Conservation (phyloP, 2,888 invertebrate genomes). For the Bimastos eiseni region DNA sequence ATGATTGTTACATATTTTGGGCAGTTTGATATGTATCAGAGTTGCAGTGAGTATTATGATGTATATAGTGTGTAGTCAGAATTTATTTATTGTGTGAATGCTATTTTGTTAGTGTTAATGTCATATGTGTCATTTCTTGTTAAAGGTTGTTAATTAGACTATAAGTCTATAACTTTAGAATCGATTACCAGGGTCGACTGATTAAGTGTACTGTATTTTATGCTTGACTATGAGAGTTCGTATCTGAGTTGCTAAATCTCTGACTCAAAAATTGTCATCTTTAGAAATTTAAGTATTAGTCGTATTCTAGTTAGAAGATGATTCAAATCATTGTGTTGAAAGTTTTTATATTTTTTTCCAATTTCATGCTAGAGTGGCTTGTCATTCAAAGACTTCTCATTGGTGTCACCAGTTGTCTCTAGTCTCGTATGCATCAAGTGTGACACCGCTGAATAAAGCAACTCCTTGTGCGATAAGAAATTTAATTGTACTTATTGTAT, state of each 20-base stretch:
- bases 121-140: not conserved
- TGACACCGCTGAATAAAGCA: no score
- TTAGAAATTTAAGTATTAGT: not conserved
- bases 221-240: not conserved
- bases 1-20: not conserved
- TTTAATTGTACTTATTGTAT: no score
- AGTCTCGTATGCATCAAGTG: no score
- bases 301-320: not conserved
- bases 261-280: not conserved
- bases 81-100: not conserved
- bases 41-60: not conserved
- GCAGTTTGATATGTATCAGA: not conserved
- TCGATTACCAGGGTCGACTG: not conserved
- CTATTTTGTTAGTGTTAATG: not conserved
- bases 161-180: not conserved
- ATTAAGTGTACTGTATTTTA: not conserved
- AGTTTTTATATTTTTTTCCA: not conserved
- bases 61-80: not conserved
- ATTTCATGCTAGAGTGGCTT: not conserved
- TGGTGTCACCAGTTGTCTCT: no score
- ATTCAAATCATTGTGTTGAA: not conserved
- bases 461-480: no score
- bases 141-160: not conserved
- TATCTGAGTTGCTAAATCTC: not conserved
- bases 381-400: not conserved